Evolutionary conservation across 2,888 invertebrate genomes (phyloP).

Genomic region (Ecliptopera silaceata): DNA sequence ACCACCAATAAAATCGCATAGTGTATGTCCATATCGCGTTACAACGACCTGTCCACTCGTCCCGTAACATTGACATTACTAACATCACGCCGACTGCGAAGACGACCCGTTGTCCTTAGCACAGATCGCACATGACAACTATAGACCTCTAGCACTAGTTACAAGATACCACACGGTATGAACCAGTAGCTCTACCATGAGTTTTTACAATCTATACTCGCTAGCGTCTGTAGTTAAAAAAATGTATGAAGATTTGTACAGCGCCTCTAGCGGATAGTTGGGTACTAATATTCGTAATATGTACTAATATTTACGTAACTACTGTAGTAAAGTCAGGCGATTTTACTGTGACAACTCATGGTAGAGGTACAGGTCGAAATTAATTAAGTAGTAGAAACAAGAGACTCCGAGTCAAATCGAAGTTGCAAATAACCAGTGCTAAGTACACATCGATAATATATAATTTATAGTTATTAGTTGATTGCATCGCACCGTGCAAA

Average conservation of each 20-base stretch:
- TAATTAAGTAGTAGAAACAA: no score
- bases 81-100: slow-evolving; percentile 19
- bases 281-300: no score
- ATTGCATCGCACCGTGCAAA: slow-evolving; percentile 21
- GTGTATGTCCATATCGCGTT: background rate
- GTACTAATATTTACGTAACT: no score
- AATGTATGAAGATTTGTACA: no score
- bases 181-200: no score
- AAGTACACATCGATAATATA: slow-evolving; percentile 18
- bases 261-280: no score
- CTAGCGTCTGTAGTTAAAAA: no score
- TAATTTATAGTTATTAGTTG: slow-evolving; percentile 23
- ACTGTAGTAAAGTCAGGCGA: no score
- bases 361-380: no score
- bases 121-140: slow-evolving; percentile 23
- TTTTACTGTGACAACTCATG: no score
- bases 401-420: background rate
- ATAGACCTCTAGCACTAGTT: slow-evolving; percentile 9
- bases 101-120: slow-evolving; percentile 46
- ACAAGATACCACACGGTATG: no score
- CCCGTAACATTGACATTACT: slow-evolving; percentile 25
- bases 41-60: slow-evolving; percentile 1
- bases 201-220: no score
- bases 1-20: slow-evolving; percentile 3
- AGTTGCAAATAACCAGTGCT: slow-evolving; percentile 11